A percentile compares a stretch with the other conserved stretches of the same genome.
These are phyloP conservation scores for Hydrotaea cyrtoneurina DNA, from an alignment of 2,888 invertebrate species.

Conservation along the genomic window DNA sequence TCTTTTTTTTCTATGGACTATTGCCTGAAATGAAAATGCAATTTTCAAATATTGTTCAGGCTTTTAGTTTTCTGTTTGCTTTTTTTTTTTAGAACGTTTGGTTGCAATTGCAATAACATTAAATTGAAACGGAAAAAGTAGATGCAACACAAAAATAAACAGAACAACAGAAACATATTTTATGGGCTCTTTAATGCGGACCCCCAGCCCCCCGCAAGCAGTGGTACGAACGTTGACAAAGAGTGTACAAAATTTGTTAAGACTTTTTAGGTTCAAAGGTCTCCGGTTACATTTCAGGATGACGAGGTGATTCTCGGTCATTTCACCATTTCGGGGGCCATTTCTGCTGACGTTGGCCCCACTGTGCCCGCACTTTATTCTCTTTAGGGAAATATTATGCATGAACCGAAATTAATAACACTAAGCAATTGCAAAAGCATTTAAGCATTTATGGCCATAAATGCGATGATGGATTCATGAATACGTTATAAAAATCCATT, in stretches of 20 bases:
- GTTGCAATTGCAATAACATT: slow-evolving; percentile 62
- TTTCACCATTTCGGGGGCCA: too few relatives aligned
- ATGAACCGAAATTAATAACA: slow-evolving; percentile 54
- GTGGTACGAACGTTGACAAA: slow-evolving; percentile 22
- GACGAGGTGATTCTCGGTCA: too few relatives aligned
- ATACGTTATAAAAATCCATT: slow-evolving; percentile 43
- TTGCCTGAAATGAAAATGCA: slow-evolving; percentile 51
- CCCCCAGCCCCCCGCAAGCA: slow-evolving; percentile 23
- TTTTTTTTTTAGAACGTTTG: background rate
- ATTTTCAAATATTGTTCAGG: slow-evolving; percentile 57
- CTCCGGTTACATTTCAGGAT: too few relatives aligned
- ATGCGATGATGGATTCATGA: slow-evolving; percentile 64
- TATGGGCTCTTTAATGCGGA: slow-evolving; percentile 14
- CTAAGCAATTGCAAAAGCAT: slow-evolving; percentile 62
- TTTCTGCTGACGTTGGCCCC: background rate
- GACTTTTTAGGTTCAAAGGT: too few relatives aligned
- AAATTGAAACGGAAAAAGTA: slow-evolving; percentile 44
- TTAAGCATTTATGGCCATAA: slow-evolving; percentile 66
- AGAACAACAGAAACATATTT: slow-evolving; percentile 12
- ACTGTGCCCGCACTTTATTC: slow-evolving; percentile 38
- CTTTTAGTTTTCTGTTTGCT: slow-evolving; percentile 29
- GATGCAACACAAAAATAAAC: too few relatives aligned
- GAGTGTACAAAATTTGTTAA: too few relatives aligned
- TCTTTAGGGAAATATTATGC: slow-evolving; percentile 61
- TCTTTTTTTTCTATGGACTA: background rate